phyloP scores from a whole-genome alignment of 2,797 vertebrate species.

The Oophaga sylvatica region DNA sequence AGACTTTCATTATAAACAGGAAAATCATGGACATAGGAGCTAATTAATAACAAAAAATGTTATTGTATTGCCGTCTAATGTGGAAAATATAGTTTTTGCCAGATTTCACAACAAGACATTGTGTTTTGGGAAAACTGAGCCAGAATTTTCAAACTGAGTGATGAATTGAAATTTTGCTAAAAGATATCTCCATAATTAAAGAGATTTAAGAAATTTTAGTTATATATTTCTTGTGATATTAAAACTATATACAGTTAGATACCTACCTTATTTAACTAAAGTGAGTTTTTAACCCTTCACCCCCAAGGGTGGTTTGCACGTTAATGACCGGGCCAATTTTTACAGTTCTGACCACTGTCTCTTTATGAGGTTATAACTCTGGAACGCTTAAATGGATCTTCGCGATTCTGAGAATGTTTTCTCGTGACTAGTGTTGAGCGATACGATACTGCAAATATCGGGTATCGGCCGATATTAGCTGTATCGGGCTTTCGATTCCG shows the following conservation, averaged over 20 bases:
- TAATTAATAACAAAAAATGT: background rate
- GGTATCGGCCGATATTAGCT: no score
- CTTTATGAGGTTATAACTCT: no score
- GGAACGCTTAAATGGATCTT: no score
- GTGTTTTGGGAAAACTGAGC: background rate
- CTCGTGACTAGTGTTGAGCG: no score
- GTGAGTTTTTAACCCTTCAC: background rate
- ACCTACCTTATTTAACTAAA: background rate
- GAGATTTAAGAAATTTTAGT: background rate
- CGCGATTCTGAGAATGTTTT: no score
- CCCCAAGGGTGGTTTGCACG: no score
- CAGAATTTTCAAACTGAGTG: background rate
- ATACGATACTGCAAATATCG: no score
- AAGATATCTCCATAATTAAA: background rate
- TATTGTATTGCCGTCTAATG: slow-evolving; percentile 26
- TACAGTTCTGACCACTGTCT: no score
- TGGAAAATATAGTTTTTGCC: slow-evolving; percentile 37
- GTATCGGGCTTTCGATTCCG: no score
- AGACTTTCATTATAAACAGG: background rate
- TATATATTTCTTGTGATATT: background rate
- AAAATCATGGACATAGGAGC: background rate
- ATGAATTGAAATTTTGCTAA: background rate
- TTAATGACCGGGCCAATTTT: no score
- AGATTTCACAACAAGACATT: slow-evolving; percentile 29
- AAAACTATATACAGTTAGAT: background rate